phyloP scores from a whole-genome alignment of 2,113 vertebrate species.

The Rhinopithecus roxellana region DNA sequence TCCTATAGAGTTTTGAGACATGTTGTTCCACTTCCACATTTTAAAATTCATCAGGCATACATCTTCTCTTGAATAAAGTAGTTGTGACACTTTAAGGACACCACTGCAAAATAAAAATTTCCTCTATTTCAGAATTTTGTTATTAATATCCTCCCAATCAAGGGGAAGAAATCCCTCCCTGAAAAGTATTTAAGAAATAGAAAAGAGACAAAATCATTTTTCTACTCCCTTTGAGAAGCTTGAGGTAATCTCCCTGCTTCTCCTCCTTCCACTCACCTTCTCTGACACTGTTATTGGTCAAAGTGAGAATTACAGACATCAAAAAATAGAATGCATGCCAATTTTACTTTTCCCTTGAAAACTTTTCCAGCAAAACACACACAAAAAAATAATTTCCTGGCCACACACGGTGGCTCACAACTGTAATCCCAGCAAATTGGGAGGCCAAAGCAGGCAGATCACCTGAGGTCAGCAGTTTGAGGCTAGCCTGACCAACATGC shows the following conservation, averaged over 20 bases:
- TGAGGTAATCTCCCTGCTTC: not conserved
- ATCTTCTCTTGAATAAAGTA: not conserved
- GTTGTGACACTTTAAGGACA: not conserved
- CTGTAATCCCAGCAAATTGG: too few relatives aligned
- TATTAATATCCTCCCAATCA: not conserved
- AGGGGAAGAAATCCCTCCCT: not conserved
- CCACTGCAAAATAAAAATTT: not conserved
- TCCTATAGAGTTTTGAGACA: not conserved
- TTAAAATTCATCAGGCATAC: not conserved
- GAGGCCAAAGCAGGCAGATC: too few relatives aligned
- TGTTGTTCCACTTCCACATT: not conserved
- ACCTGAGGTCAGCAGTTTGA: too few relatives aligned
- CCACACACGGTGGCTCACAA: too few relatives aligned
- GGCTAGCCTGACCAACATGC: too few relatives aligned
- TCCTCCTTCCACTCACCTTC: not conserved
- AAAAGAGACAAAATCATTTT: not conserved
- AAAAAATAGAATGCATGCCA: not conserved
- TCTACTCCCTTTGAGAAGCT: not conserved
- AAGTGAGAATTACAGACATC: not conserved
- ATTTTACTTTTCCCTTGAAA: constrained; percentile 5
- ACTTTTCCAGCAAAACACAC: constrained; percentile 2
- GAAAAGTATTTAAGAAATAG: constrained; percentile 1
- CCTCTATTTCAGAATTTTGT: not conserved
- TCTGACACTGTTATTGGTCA: not conserved
- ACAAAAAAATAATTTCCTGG: not conserved